Evolutionary conservation across 1,140 invertebrate species (phyloP), one percentile per base, ranked within the genome.

Genomic region (Drosophila quadrilineata): DNA sequence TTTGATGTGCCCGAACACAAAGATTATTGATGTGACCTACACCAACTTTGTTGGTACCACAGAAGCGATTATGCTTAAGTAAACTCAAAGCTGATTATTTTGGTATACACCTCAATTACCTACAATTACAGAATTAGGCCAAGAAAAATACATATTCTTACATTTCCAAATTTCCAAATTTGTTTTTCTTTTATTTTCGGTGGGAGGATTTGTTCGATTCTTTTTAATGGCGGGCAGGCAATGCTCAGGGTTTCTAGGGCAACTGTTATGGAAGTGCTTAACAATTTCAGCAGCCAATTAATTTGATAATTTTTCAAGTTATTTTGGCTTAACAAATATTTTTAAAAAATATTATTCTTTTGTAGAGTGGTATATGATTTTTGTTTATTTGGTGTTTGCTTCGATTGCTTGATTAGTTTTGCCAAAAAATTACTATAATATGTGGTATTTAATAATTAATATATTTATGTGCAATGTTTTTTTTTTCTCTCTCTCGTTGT

Each of bases 61-160:
- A n/a, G n/a, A n/a, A n/a, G n/a, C 16, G 4, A 4, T 10, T 10
- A 17, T 21, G n/a, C 19, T 49, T 33, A 21, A 35, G 10, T 49
- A 22, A 28, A 3, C 19, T 36, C 9, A 17, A 19, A 17, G 10
- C 24, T 43, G 19, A 43, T 21, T 36, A 36, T 26, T 45, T 48
- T 29, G 33, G 22, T 46, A 28, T 45, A 35, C 16, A 35, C 33
- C 16, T 16, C 4, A 24, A 24, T 33, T 79, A 76, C 75, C 82
- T 79, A 79, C 56, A 56, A 12, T n/a, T 58, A 12, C 22, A 2
- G 17, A 82, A 52, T 50, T 66, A 28, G 75, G 76, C 67, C 76
- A 80, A 43, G 6, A 65, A 48, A 68, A 35, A 22, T 59, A n/a
- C n/a, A n/a, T n/a, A 56, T 41, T 49, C 28, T 59, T 68, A 75